These are phyloP conservation scores for Mythimna albipuncta DNA, from an alignment of 2,888 invertebrate species.

Conservation along the genomic window DNA sequence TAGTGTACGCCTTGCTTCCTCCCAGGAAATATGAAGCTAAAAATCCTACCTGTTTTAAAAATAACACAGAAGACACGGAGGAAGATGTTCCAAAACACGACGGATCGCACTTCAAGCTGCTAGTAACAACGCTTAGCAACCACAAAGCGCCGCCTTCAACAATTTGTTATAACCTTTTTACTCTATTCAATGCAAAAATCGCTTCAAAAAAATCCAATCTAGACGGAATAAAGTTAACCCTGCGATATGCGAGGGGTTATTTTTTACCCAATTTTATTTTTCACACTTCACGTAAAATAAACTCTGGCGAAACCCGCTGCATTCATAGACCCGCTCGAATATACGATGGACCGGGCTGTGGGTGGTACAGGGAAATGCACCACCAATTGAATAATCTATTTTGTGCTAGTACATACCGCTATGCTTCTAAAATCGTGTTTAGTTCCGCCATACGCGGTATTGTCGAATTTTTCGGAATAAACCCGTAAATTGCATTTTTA, in stretches of 20 bases:
- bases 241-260: slow-evolving; percentile 50
- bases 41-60: neutral
- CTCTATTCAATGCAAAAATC: slow-evolving; percentile 43
- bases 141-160: slow-evolving; percentile 29
- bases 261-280: slow-evolving; percentile 69
- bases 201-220: slow-evolving; percentile 57
- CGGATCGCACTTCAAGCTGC: slow-evolving; percentile 25
- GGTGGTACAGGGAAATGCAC: slow-evolving; percentile 71
- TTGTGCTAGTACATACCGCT: slow-evolving; percentile 60
- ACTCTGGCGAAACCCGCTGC: slow-evolving; percentile 66
- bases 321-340: slow-evolving; percentile 70
- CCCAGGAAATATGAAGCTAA: neutral
- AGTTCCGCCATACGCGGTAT: slow-evolving; percentile 20
- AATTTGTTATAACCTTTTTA: slow-evolving; percentile 41
- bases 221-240: slow-evolving; percentile 58
- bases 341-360: slow-evolving; percentile 61
- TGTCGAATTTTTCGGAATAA: slow-evolving; percentile 18
- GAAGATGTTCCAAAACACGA: slow-evolving; percentile 18
- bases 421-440: slow-evolving; percentile 36
- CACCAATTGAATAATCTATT: slow-evolving; percentile 84
- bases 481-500: slow-evolving; percentile 29
- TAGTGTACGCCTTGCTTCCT: no score
- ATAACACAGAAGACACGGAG: neutral
- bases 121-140: slow-evolving; percentile 31
- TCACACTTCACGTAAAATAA: slow-evolving; percentile 67